Evolutionary conservation across 2,113 vertebrate species (phyloP).

Genomic region (western clawed frog (Xenopus tropicalis)): UCB_Xtro_10.0 CM004452.2:13984001-13984500

Average conservation of each 20-base stretch:
- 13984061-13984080: too few species aligned
- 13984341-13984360: background rate
- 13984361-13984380: background rate
- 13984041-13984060: too few species aligned
- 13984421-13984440: slow-evolving; percentile 95
- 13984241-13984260: background rate
- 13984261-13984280: background rate
- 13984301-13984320: background rate
- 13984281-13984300: background rate
- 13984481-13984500: slow-evolving; percentile 98
- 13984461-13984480: slow-evolving; percentile 98
- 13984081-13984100: too few species aligned
- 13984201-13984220: too few species aligned
- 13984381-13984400: slow-evolving; percentile 80
- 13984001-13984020: too few species aligned
- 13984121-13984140: too few species aligned
- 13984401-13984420: slow-evolving; percentile 96
- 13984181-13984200: too few species aligned
- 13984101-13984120: too few species aligned
- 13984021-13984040: too few species aligned
- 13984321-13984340: background rate
- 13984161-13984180: too few species aligned
- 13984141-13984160: too few species aligned
- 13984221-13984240: too few species aligned
- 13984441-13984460: slow-evolving; percentile 98